Percentiles rank a stretch among this genome's conserved stretches.
phyloP scores from a whole-genome alignment of 2,113 vertebrate species.

The Malurus alboscapulatus region DNA sequence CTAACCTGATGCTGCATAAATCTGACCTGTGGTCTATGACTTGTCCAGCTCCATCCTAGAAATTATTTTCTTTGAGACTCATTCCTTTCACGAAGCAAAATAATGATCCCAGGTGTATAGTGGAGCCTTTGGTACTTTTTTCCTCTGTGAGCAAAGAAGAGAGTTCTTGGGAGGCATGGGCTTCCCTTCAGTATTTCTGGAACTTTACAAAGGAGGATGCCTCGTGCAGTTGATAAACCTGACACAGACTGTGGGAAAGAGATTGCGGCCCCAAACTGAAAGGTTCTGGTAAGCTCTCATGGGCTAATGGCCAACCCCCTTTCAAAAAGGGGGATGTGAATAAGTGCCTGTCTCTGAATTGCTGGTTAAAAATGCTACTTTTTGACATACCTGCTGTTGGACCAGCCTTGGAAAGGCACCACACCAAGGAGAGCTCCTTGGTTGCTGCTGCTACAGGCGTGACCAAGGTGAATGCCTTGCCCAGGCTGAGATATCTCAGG shows the following conservation, averaged over 20 bases:
- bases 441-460: background rate
- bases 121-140: background rate
- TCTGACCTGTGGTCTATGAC: background rate
- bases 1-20: background rate
- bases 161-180: background rate
- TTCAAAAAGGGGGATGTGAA: background rate
- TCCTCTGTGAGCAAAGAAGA: background rate
- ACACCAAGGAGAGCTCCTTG: background rate
- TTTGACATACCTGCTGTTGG: background rate
- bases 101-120: background rate
- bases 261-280: background rate
- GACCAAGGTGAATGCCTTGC: background rate
- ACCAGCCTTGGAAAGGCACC: fast-evolving
- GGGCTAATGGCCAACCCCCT: background rate
- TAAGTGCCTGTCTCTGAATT: background rate
- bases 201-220: background rate
- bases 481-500: background rate
- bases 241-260: background rate
- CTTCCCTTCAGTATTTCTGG: background rate
- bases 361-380: background rate
- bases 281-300: background rate
- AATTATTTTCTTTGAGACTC: background rate
- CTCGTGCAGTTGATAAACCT: background rate
- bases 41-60: background rate
- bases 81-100: background rate